Conservation (phyloP, 2,888 invertebrate species). For the Danaus chrysippus region DNA sequence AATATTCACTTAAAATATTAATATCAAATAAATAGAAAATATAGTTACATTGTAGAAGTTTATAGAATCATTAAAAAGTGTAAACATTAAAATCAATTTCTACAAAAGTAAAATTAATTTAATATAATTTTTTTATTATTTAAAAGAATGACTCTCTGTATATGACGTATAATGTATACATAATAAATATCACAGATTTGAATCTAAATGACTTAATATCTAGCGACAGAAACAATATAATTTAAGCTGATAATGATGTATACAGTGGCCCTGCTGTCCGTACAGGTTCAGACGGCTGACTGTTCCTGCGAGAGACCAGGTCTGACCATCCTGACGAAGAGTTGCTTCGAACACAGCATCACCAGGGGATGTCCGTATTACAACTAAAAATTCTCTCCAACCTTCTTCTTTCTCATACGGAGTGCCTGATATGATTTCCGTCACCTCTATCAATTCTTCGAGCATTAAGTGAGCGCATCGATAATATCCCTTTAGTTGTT, state of each 20-base stretch:
- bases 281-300: constrained; percentile 89
- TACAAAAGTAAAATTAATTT: not conserved
- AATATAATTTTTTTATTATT: not conserved
- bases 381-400: constrained; percentile 81
- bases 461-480: constrained; percentile 84
- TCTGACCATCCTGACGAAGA: constrained; percentile 60
- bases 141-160: not conserved
- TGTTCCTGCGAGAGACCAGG: constrained; percentile 81
- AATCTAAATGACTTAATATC: constrained; percentile 22
- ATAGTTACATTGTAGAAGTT: not conserved
- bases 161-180: not conserved
- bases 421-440: constrained; percentile 75
- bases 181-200: constrained; percentile 33
- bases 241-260: constrained; percentile 86
- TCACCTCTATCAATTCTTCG: constrained; percentile 81
- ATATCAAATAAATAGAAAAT: not conserved
- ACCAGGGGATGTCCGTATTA: constrained; percentile 82
- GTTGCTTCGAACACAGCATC: constrained; percentile 89
- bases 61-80: not conserved
- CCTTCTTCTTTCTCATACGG: constrained; percentile 57
- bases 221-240: constrained; percentile 86
- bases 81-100: not conserved
- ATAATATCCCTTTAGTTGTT: constrained; percentile 76
- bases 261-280: constrained; percentile 88
- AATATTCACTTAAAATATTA: not conserved